Evolutionary conservation across 2,797 vertebrate species (phyloP), one percentile per base, ranked within the genome.

Genomic region (Poecilia wingei): DNA sequence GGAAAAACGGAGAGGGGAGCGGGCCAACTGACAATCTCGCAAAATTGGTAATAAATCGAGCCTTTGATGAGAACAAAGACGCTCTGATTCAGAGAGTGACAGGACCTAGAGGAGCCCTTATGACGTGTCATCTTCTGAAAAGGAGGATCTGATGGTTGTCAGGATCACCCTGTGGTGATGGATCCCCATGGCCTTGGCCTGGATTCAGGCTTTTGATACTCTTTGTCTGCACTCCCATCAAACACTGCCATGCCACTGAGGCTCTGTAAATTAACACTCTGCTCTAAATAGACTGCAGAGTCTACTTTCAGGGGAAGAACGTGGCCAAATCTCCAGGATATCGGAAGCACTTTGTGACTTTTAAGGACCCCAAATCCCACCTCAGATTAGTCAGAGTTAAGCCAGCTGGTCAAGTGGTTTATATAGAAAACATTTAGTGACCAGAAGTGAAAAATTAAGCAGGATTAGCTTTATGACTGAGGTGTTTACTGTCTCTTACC

Each of bases 141-240:
- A 94, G 93, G 94, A 95, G 87, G 91, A 94, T 91, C 90, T 93
- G 93, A 94, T 89, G 93, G 90, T 89, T 95, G 93, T 95, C 93
- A 94, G 86, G 87, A 90, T 88, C 90, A 77, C 88, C 91, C 94
- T 74, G 82, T 90, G 92, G 88, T 71, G 94, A 94, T 28, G 89
- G 92, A 93, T 93, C 91, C 93, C 94, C 77, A 39, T 88, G 89
- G 91, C 76, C 90, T 89, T 90, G 82, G 92, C 88, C 91, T 91
- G 87, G 93, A 94, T 92, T 74, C 46, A 82, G 81, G 86, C 92
- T 93, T 95, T 94, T 93, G 93, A 93, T 93, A 79, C 79, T 94
- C 91, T 93, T 93, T 94, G 93, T 93, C 91, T 93, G 73, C 88
- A 88, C 91, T 89, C 81, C 87, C 86, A 81, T 91, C 86, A 87